These are phyloP conservation scores for Clarias pachynema DNA, from an alignment of 2,797 vertebrate species.

Conservation along the genomic window DNA sequence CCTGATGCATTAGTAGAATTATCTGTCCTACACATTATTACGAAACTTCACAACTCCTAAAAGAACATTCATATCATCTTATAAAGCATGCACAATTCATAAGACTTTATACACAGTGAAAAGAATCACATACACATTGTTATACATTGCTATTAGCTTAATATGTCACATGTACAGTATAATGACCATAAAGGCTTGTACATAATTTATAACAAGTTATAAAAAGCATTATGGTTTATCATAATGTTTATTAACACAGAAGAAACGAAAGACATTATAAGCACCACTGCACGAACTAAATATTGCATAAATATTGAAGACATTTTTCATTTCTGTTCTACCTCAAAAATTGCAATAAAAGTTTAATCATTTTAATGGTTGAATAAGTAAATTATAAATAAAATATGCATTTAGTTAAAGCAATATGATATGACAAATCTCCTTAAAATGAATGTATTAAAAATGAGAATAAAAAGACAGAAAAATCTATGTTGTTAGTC, in stretches of 20 bases:
- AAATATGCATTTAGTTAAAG: too few relatives aligned
- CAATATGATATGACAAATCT: too few relatives aligned
- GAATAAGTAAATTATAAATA: too few relatives aligned
- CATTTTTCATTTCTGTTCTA: too few relatives aligned
- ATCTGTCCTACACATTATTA: neutral
- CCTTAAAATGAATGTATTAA: too few relatives aligned
- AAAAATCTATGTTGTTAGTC: too few relatives aligned
- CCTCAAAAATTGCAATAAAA: too few relatives aligned
- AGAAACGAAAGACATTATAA: neutral
- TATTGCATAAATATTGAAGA: too few relatives aligned
- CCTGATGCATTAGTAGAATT: neutral
- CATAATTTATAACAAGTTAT: too few relatives aligned
- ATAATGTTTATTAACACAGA: neutral
- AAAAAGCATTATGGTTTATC: neutral
- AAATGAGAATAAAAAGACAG: too few relatives aligned
- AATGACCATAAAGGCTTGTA: neutral
- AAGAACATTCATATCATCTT: neutral
- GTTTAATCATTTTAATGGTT: too few relatives aligned
- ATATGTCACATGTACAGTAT: neutral
- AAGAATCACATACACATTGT: neutral
- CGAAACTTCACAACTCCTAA: neutral
- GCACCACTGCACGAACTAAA: neutral
- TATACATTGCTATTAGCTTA: neutral
- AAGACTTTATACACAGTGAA: neutral
- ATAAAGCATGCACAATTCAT: neutral